Percentiles rank a stretch among this genome's conserved stretches.
Conservation (phyloP, 2,113 vertebrate genomes). For the Pteruthius melanotis region DNA sequence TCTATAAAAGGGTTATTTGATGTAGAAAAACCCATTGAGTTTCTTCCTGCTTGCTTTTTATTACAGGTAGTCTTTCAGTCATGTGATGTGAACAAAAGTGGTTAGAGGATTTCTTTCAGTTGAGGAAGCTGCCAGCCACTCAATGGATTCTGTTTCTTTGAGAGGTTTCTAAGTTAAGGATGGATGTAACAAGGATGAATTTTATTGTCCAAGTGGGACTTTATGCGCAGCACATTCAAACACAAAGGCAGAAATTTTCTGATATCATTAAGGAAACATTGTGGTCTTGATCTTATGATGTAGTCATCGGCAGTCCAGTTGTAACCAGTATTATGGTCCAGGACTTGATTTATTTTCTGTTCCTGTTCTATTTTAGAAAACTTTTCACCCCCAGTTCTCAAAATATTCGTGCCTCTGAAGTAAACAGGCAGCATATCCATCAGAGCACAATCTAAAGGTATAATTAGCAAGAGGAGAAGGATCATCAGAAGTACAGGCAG, state of each 20-base stretch:
- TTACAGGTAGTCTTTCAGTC: background rate
- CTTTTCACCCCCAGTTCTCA: background rate
- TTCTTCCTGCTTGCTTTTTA: background rate
- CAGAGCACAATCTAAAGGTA: background rate
- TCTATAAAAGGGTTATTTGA: background rate
- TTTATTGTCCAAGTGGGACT: background rate
- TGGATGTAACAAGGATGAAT: background rate
- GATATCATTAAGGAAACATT: background rate
- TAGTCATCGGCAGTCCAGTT: background rate
- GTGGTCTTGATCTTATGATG: background rate
- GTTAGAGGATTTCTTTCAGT: background rate
- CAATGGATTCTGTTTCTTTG: background rate
- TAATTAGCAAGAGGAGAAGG: background rate
- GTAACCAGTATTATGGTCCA: background rate
- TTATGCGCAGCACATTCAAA: background rate
- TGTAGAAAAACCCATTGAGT: background rate
- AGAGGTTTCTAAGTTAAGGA: background rate
- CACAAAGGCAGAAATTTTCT: background rate
- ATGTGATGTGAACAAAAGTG: background rate
- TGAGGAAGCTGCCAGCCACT: background rate
- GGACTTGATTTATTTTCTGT: background rate
- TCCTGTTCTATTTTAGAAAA: background rate
- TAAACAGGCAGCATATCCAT: background rate
- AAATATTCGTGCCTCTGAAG: background rate
- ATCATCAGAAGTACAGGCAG: background rate